phyloP scores from a whole-genome alignment of 2,113 vertebrate species.

The Lasiurus borealis region DNA sequence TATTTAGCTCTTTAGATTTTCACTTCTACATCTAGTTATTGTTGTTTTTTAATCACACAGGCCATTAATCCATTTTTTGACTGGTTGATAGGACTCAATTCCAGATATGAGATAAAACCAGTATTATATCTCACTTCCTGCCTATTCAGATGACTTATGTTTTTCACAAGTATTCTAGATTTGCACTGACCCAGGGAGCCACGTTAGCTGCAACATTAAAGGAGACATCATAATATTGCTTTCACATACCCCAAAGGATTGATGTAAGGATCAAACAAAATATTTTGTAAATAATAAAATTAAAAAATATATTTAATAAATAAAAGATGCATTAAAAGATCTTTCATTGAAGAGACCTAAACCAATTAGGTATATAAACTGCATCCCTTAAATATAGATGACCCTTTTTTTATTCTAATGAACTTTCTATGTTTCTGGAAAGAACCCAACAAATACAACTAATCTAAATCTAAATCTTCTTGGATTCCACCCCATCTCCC shows the following conservation, averaged over 20 bases:
- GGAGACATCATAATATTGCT: background rate
- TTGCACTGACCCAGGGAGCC: background rate
- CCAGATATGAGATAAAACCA: background rate
- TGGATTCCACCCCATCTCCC: background rate
- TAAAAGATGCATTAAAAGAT: background rate
- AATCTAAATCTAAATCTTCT: background rate
- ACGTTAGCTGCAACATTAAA: background rate
- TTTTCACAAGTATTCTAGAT: background rate
- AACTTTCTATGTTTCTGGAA: background rate
- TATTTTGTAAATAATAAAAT: conserved; percentile 18
- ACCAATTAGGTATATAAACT: background rate
- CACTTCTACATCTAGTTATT: background rate
- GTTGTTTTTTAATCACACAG: background rate
- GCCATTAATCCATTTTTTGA: background rate
- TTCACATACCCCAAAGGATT: background rate
- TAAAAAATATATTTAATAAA: background rate
- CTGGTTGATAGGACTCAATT: background rate
- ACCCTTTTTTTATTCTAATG: background rate
- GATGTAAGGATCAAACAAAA: background rate
- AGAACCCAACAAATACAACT: background rate
- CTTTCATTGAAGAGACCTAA: background rate
- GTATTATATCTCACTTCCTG: background rate
- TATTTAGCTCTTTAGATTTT: conserved; percentile 14
- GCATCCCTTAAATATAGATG: background rate
- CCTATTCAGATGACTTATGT: background rate